Percentiles rank a stretch among this genome's conserved stretches.
These are phyloP conservation scores for Philonicus albiceps DNA, from an alignment of 2,888 invertebrate genomes.

Conservation along the genomic window DNA sequence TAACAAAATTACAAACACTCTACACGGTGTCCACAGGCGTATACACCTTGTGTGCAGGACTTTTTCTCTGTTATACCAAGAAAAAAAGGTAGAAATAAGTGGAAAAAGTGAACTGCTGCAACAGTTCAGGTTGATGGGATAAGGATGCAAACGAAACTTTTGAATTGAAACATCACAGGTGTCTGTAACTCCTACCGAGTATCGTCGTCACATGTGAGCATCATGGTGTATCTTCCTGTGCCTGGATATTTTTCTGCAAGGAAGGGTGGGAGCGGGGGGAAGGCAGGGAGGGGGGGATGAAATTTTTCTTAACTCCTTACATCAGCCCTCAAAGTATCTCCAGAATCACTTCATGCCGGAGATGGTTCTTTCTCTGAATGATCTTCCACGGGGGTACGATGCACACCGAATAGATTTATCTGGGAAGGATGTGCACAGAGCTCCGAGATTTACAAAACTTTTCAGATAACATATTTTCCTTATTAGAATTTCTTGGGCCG, in stretches of 20 bases:
- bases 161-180: constrained; percentile 41
- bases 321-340: constrained; percentile 19
- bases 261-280: too few species aligned
- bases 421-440: constrained; percentile 43
- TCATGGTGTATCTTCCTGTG: neutral
- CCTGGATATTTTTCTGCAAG: neutral
- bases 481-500: constrained; percentile 41
- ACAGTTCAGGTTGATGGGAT: neutral
- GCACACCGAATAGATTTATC: constrained; percentile 45
- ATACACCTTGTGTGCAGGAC: neutral
- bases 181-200: neutral
- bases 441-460: constrained; percentile 47
- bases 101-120: neutral
- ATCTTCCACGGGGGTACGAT: neutral
- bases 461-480: constrained; percentile 47
- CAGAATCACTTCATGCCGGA: neutral
- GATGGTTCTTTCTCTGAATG: constrained; percentile 24
- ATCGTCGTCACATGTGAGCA: constrained; percentile 14
- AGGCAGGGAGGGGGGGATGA: too few species aligned
- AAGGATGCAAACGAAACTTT: constrained; percentile 34
- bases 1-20: neutral
- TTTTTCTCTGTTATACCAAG: neutral
- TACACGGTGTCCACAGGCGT: neutral
- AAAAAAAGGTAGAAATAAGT: neutral
- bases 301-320: neutral